These are phyloP conservation scores for Cinclus cinclus DNA, from an alignment of 2,113 vertebrate species.

Conservation along the genomic window DNA sequence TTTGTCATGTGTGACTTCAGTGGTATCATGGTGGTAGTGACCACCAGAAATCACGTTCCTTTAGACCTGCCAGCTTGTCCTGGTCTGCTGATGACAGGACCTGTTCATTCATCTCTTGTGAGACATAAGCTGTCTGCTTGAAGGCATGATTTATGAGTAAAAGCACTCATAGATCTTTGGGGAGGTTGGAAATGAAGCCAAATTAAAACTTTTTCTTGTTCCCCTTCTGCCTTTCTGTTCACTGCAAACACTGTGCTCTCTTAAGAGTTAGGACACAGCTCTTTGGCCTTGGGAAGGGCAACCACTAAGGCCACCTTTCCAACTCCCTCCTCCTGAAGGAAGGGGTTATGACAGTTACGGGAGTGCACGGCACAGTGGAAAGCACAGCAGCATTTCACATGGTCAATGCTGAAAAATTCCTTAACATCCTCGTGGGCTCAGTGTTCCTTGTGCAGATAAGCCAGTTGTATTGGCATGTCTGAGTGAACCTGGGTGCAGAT, in stretches of 20 bases:
- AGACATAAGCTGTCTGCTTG: background rate
- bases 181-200: background rate
- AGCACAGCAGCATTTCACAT: background rate
- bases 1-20: background rate
- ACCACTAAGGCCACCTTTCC: background rate
- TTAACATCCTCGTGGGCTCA: background rate
- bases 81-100: background rate
- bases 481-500: background rate
- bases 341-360: accelerated
- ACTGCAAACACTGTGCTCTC: background rate
- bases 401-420: background rate
- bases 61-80: background rate
- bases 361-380: background rate
- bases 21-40: accelerated
- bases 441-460: background rate
- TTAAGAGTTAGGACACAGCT: background rate
- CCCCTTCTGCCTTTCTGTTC: background rate
- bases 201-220: background rate
- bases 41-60: accelerated
- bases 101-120: background rate
- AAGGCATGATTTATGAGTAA: background rate
- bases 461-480: background rate
- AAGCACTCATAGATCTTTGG: background rate
- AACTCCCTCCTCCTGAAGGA: background rate
- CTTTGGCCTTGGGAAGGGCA: background rate